Conservation (phyloP, 2,113 vertebrate species). For the Hydrolagus affinis region DNA sequence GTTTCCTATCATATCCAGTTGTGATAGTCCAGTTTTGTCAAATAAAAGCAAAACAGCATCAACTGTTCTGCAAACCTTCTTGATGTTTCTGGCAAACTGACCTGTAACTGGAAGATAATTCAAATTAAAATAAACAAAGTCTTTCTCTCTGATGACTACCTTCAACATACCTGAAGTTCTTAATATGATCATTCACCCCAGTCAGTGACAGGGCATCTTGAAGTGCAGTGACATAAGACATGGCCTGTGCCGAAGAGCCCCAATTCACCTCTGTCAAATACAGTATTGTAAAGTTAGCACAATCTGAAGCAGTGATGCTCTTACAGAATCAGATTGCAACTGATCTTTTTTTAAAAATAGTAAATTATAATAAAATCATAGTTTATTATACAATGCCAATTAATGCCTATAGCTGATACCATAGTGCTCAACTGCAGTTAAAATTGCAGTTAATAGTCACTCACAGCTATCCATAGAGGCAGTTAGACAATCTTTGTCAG, state of each 20-base stretch:
- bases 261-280: constrained; percentile 79
- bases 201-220: constrained; percentile 74
- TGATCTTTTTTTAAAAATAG: background rate
- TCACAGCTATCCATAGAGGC: too few species aligned
- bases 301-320: constrained; percentile 13
- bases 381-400: too few species aligned
- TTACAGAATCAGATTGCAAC: background rate
- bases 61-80: background rate
- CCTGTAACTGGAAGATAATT: background rate
- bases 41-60: background rate
- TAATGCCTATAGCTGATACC: too few species aligned
- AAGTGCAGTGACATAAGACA: constrained; percentile 80
- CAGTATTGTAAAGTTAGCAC: background rate
- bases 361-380: too few species aligned
- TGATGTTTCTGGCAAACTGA: background rate
- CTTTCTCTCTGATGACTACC: background rate
- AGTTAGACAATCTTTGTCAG: too few species aligned
- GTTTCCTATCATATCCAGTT: too few species aligned
- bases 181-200: constrained; percentile 80
- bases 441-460: too few species aligned
- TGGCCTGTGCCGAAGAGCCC: constrained; percentile 91
- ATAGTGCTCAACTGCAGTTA: too few species aligned
- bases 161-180: constrained; percentile 85
- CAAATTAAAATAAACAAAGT: too few species aligned
- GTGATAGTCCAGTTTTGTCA: background rate